Conservation (phyloP, 2,113 vertebrate genomes). For the Alligator mississippiensis region DNA sequence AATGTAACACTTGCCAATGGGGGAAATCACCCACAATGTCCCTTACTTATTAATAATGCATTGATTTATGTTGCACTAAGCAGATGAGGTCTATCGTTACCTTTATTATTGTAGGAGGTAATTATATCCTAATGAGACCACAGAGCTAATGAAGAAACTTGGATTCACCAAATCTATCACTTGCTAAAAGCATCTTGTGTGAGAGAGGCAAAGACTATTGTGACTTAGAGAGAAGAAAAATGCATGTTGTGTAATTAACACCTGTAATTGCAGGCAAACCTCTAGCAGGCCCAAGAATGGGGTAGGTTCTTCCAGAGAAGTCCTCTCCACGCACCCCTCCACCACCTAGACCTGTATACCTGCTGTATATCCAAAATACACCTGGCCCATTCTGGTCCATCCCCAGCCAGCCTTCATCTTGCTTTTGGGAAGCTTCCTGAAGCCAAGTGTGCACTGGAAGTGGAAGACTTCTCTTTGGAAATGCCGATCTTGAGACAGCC, state of each 20-base stretch:
- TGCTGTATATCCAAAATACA: too few species aligned
- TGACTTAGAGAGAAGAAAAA: not conserved
- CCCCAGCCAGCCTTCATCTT: not conserved
- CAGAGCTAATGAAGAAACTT: not conserved
- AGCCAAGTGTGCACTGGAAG: not conserved
- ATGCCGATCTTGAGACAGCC: not conserved
- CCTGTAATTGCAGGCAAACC: not conserved
- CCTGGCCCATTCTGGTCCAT: not conserved
- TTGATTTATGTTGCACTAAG: not conserved
- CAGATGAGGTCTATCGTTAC: not conserved
- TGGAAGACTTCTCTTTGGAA: not conserved
- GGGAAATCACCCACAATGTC: not conserved
- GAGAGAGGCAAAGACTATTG: not conserved
- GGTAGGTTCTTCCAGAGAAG: not conserved
- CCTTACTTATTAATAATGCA: not conserved
- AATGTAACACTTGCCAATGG: not conserved
- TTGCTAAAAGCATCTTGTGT: not conserved
- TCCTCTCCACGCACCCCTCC: too few species aligned
- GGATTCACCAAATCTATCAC: not conserved
- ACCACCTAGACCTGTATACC: accelerated
- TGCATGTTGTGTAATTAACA: not conserved
- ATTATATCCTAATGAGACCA: accelerated
- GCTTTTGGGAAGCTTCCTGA: not conserved
- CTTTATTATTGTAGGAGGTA: not conserved
- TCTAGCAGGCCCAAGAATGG: not conserved